Percentiles rank a stretch among this genome's conserved stretches.
These are phyloP conservation scores for Cygnus atratus DNA, from an alignment of 2,113 vertebrate genomes.

Conservation along the genomic window DNA sequence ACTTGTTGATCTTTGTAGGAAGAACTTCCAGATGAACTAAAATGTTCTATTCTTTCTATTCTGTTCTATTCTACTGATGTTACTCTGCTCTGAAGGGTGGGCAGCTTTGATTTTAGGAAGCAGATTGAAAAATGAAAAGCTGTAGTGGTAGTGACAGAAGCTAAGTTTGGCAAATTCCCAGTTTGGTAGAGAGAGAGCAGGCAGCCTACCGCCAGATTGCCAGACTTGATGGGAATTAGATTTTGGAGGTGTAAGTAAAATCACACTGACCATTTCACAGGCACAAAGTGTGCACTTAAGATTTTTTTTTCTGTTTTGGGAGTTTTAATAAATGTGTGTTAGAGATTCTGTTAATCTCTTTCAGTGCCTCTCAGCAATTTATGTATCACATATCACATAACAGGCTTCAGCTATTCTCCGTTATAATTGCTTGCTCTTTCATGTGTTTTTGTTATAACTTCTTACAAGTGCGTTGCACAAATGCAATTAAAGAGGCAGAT, in stretches of 20 bases:
- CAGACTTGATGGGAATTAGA: neutral
- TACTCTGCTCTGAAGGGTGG: neutral
- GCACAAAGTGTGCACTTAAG: neutral
- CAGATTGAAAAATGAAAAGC: neutral
- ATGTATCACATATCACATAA: neutral
- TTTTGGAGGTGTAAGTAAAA: neutral
- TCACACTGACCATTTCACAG: neutral
- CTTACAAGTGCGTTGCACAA: neutral
- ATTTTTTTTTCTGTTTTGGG: constrained; percentile 1
- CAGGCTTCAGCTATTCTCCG: neutral
- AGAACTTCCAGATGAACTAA: neutral
- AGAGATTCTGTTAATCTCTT: neutral
- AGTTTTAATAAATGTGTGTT: constrained; percentile 7
- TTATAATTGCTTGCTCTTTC: neutral
- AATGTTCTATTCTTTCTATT: neutral
- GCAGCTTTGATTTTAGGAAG: neutral
- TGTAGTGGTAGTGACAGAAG: neutral
- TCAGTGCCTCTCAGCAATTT: constrained; percentile 1
- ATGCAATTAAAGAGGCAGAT: neutral
- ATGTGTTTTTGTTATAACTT: neutral
- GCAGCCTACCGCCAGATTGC: neutral
- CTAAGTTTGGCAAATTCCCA: neutral
- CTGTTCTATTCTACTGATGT: neutral
- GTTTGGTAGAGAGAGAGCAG: neutral
- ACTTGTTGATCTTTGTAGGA: neutral